phyloP scores from a whole-genome alignment of 2,888 invertebrate genomes.

The Agriopis leucophaearia region DNA sequence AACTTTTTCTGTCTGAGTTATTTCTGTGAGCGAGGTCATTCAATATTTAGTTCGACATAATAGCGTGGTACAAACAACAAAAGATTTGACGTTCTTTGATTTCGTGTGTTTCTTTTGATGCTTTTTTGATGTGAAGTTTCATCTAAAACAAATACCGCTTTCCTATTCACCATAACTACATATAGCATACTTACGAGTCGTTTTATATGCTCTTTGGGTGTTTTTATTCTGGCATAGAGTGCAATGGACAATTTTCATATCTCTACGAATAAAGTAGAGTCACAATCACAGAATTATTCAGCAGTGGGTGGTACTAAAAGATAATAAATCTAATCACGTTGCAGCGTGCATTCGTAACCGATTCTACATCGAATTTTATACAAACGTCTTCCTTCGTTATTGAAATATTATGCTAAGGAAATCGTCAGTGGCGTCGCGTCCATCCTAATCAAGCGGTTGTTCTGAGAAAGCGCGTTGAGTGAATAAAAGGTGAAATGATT shows the following conservation, averaged over 20 bases:
- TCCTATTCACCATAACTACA: background rate
- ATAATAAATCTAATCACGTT: slow-evolving; percentile 34
- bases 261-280: slow-evolving; percentile 3
- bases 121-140: slow-evolving; percentile 72
- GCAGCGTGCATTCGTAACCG: slow-evolving; percentile 33
- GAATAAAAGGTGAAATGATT: slow-evolving; percentile 71
- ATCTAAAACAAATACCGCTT: slow-evolving; percentile 41
- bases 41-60: slow-evolving; percentile 70
- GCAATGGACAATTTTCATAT: slow-evolving; percentile 16
- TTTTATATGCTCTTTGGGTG: slow-evolving; percentile 5
- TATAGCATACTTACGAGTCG: background rate
- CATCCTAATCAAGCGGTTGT: slow-evolving; percentile 70
- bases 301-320: slow-evolving; percentile 29
- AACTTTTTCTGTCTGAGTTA: slow-evolving; percentile 66
- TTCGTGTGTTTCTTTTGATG: slow-evolving; percentile 52
- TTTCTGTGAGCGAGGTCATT: slow-evolving; percentile 69
- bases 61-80: slow-evolving; percentile 57
- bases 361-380: slow-evolving; percentile 11
- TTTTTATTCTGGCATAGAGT: slow-evolving; percentile 5
- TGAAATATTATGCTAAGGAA: slow-evolving; percentile 62
- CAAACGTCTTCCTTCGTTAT: slow-evolving; percentile 58
- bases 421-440: slow-evolving; percentile 64
- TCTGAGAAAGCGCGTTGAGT: slow-evolving; percentile 70
- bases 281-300: slow-evolving; percentile 26
- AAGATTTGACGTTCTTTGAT: slow-evolving; percentile 63